These are phyloP conservation scores for Pristionchus maxplancki DNA, from an alignment of 2,888 invertebrate species.

Conservation along the genomic window DNA sequence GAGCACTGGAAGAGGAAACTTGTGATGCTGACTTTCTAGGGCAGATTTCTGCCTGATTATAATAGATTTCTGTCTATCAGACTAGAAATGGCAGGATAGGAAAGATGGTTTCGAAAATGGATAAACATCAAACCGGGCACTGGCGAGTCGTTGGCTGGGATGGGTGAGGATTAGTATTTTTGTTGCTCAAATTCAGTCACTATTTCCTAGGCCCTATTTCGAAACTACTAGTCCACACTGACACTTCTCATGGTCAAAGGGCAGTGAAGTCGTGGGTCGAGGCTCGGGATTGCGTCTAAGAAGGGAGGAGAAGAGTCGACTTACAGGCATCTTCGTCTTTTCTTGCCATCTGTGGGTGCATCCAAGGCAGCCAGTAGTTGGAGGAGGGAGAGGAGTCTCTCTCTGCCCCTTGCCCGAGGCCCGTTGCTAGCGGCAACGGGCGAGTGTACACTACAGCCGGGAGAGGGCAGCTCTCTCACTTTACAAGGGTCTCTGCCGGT, in stretches of 20 bases:
- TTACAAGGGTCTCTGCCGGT: not conserved
- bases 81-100: not conserved
- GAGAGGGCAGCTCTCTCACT: not conserved
- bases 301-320: slow-evolving; percentile 33
- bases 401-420: not conserved
- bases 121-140: not conserved
- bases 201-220: no score
- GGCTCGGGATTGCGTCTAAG: not conserved
- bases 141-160: slow-evolving; percentile 3
- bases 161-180: not conserved
- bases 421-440: not conserved
- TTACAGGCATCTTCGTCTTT: slow-evolving; percentile 28
- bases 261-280: not conserved
- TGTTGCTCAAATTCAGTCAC: not conserved
- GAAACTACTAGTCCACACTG: not conserved
- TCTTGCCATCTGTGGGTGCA: not conserved
- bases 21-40: not conserved
- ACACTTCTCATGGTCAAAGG: not conserved
- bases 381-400: not conserved
- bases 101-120: not conserved
- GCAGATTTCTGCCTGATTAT: not conserved
- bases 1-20: not conserved
- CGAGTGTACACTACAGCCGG: not conserved
- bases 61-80: not conserved
- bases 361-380: not conserved